Percentiles rank a stretch among this genome's conserved stretches.
These are phyloP conservation scores for Drosophila multiciliata DNA, from an alignment of 2,888 invertebrate genomes.

Conservation along the genomic window DNA sequence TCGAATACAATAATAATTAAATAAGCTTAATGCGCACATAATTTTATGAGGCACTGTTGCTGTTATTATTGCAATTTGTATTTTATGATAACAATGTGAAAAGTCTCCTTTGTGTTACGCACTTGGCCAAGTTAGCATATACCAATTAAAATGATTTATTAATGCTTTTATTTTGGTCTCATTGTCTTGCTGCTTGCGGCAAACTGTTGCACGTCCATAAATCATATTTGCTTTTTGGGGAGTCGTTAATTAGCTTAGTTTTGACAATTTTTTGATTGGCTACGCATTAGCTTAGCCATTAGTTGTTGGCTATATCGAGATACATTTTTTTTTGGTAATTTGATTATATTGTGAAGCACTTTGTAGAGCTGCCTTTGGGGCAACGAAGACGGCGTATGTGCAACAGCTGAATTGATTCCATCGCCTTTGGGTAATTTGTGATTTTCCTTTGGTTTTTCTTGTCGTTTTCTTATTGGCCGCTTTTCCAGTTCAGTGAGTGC, in stretches of 20 bases:
- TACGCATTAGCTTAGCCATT: slow-evolving; percentile 38
- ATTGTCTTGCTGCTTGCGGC: slow-evolving; percentile 4
- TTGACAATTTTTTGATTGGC: slow-evolving; percentile 30
- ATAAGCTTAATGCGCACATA: slow-evolving; percentile 47
- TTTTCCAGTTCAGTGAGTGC: slow-evolving; percentile 60
- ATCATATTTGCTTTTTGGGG: slow-evolving; percentile 15
- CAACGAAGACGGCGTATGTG: slow-evolving; percentile 54
- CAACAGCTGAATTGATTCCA: slow-evolving; percentile 41
- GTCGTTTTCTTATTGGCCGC: slow-evolving; percentile 24
- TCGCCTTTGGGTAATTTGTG: slow-evolving; percentile 43
- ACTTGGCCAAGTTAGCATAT: slow-evolving; percentile 21
- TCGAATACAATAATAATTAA: slow-evolving; percentile 35
- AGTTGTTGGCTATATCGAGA: slow-evolving; percentile 24
- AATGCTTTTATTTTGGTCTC: slow-evolving; percentile 29
- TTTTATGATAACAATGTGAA: slow-evolving; percentile 42
- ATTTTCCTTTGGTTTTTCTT: slow-evolving; percentile 2
- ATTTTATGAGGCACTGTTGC: slow-evolving; percentile 18
- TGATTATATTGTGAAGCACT: slow-evolving; percentile 28
- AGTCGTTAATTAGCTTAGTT: slow-evolving; percentile 41
- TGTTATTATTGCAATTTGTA: slow-evolving; percentile 42
- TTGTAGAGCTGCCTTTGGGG: neutral
- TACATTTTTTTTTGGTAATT: slow-evolving; percentile 19
- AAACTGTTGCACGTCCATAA: slow-evolving; percentile 24
- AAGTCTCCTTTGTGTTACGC: slow-evolving; percentile 3
- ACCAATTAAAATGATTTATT: slow-evolving; percentile 73